Evolutionary conservation across 2,113 vertebrate species (phyloP), one percentile per base, ranked within the genome.

Genomic region (Embiotoca jacksoni): DNA sequence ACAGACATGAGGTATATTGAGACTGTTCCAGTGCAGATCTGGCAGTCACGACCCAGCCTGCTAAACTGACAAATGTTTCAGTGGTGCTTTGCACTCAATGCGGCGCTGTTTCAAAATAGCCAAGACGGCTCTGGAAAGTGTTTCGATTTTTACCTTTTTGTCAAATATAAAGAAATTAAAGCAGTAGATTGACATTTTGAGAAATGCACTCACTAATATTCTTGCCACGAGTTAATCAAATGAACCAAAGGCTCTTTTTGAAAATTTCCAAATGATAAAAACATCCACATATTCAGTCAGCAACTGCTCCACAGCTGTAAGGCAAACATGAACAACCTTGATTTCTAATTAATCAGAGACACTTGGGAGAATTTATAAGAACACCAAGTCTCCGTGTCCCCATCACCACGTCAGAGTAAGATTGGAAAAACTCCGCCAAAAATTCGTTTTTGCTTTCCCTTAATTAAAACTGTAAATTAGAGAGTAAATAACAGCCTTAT

Each of bases 21-120:
- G 67, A 46, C 59, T n/a, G 59, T 65, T 64, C 72, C 35, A 58
- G 32, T 36, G 11, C 39, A 59, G 66, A 61, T 50, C 30, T 41
- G 32, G 2, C 14, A 36, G 30, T 69, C 52, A 58, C 35, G 49
- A 72, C 37, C 2, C 1, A 15, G 56, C 31, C 13, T 35, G 60
- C 47, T 58, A 70, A 78, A 61, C 58, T 44, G 50, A 53, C 32
- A 65, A 62, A 50, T 32, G 30, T 16, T 23, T 36, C 41, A 47
- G 52, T 36, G 46, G 14, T 13, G 6, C 15, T 23, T 23, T 23
- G 23, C 23, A 23, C 23, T 50, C 49, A n/a, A 50, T 50, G 49
- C 16, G 4, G 49, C 6, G 49, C 49, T 50, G 49, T n/a, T 61
- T 72, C 23, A 31, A 52, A 31, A 61, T 5, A 39, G 23, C 36